Conservation (phyloP, 2,888 invertebrate genomes). For the Eueremaeus valkanovi region DNA sequence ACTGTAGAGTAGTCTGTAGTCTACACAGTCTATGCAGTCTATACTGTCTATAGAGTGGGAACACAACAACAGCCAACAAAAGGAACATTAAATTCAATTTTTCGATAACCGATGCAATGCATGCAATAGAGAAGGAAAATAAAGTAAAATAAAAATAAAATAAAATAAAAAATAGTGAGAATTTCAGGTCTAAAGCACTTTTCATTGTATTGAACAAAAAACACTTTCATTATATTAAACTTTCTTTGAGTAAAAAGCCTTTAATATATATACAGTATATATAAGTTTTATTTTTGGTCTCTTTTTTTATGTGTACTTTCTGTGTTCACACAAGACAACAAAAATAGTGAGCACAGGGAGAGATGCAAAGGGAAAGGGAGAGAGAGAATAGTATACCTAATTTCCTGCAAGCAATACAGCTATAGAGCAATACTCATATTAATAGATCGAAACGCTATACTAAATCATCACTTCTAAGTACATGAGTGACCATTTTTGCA, state of each 20-base stretch:
- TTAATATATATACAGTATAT: not conserved
- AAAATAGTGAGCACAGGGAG: not conserved
- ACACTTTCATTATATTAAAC: constrained; percentile 9
- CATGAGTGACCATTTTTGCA: constrained; percentile 8
- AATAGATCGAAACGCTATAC: constrained; percentile 13
- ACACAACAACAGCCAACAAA: too few relatives aligned
- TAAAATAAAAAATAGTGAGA: too few relatives aligned
- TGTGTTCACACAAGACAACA: not conserved
- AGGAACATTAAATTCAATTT: not conserved
- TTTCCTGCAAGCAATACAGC: constrained; percentile 6
- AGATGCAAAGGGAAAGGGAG: not conserved
- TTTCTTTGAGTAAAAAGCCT: not conserved
- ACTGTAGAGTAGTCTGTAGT: too few relatives aligned
- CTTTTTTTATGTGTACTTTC: not conserved
- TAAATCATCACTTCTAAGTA: constrained; percentile 18
- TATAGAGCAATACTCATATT: too few relatives aligned
- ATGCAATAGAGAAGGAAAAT: not conserved
- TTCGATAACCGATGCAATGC: constrained; percentile 9
- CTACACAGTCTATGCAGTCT: too few relatives aligned
- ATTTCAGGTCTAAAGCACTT: not conserved
- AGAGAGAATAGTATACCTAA: not conserved
- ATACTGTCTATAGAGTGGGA: too few relatives aligned
- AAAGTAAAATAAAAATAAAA: not conserved
- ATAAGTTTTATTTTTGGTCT: not conserved
- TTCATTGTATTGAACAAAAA: not conserved